Conservation (phyloP, 2,113 vertebrate species). For the Origma solitaria region DNA sequence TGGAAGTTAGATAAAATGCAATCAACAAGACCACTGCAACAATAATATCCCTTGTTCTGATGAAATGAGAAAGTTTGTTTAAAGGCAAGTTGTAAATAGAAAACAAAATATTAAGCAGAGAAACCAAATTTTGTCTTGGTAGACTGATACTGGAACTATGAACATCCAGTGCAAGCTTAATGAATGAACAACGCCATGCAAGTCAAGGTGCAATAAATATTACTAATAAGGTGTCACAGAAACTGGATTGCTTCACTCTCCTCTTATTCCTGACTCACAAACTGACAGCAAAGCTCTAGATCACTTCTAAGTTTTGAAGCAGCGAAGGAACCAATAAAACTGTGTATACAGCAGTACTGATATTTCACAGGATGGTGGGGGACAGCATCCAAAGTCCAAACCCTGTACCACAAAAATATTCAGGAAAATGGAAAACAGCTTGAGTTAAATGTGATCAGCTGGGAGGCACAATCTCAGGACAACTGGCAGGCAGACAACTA, state of each 20-base stretch:
- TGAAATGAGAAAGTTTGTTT: not conserved
- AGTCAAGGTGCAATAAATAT: slow-evolving; percentile 23
- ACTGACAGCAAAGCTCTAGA: not conserved
- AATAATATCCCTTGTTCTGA: not conserved
- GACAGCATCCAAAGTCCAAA: not conserved
- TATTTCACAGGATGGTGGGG: not conserved
- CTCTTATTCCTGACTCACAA: not conserved
- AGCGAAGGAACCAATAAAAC: not conserved
- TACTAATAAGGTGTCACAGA: not conserved
- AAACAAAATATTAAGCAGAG: not conserved
- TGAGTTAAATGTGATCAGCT: not conserved
- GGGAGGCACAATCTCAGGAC: not conserved
- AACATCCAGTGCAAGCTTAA: not conserved
- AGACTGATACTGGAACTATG: not conserved
- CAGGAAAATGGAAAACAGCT: not conserved
- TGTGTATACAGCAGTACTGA: not conserved
- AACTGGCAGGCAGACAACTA: not conserved
- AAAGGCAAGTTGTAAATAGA: not conserved
- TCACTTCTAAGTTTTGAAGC: not conserved
- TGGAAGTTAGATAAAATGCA: not conserved
- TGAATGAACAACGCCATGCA: not conserved
- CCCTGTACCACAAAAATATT: not conserved
- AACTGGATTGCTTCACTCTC: not conserved
- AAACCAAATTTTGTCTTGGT: not conserved
- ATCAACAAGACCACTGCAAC: not conserved